Evolutionary conservation across 2,888 invertebrate species (phyloP).

Genomic region (Agonopterix arenella): DNA sequence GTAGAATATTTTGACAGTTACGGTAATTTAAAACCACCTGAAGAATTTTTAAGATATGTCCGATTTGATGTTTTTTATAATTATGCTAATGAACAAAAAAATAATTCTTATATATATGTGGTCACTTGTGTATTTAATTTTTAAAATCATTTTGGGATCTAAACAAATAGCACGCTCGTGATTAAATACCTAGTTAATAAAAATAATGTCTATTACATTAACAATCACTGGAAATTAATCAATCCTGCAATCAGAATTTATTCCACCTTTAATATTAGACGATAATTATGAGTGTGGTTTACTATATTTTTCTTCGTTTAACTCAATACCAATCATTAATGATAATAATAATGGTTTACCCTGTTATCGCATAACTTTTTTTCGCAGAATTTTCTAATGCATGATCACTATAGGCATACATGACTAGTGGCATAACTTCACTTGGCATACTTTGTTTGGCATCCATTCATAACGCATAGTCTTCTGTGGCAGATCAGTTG

Average conservation of each 20-base stretch:
- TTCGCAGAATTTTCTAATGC: too few relatives aligned
- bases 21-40: slow-evolving; percentile 12
- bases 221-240: slow-evolving; percentile 1
- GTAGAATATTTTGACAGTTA: slow-evolving; percentile 39
- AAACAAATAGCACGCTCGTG: background rate
- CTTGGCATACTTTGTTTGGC: too few relatives aligned
- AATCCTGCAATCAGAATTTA: background rate
- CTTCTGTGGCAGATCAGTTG: too few relatives aligned
- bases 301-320: slow-evolving; percentile 8
- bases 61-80: slow-evolving; percentile 25
- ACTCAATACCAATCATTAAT: slow-evolving; percentile 5
- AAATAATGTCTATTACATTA: slow-evolving; percentile 2
- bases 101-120: too few relatives aligned
- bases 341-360: too few relatives aligned
- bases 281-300: slow-evolving; percentile 9
- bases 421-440: too few relatives aligned
- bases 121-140: too few relatives aligned
- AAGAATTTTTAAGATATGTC: slow-evolving; percentile 14
- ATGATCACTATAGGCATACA: too few relatives aligned
- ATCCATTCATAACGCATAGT: too few relatives aligned
- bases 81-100: slow-evolving; percentile 17
- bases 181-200: background rate
- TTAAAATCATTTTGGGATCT: slow-evolving; percentile 3
- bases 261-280: slow-evolving; percentile 3
- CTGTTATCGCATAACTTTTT: too few relatives aligned